Evolutionary conservation across 2,888 invertebrate genomes (phyloP), one percentile per base, ranked within the genome.

Genomic region (Lasioglossum zephyrum): DNA sequence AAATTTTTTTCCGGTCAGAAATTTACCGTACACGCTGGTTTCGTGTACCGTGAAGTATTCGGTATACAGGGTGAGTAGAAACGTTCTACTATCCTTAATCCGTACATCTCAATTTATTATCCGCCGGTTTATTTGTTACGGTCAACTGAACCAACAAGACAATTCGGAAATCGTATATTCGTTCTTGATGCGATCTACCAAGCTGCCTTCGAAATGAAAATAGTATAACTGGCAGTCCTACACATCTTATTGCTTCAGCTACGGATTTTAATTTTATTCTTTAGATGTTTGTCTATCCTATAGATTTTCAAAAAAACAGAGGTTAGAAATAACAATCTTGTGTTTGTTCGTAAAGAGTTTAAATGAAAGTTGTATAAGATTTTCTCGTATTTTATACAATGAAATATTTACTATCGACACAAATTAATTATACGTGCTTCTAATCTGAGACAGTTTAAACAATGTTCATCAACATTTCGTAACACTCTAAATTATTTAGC

Each of bases 41-140:
- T 86, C 79, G 75, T 74, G 72, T 87, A 86, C 73, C 86, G 86
- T 86, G 82, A 86, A 86, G 53, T 70, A 77, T 76, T 84, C 69
- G 63, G 26, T 36, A n/a, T 31, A 22, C 18, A 76, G 31, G 41
- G 77, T 66, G 66, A 36, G 36, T 66, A 66, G 66, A 66, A 66
- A 66, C 18, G 66, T 66, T 66, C 66, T 66, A 66, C 66, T 66
- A 66, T 66, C 66, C 66, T 66, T 66, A 66, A 66, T 66, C 36
- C 18, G 66, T 36, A 26, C 26, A 66, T 66, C 66, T 66, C 8
- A 6, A 36, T 66, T 18, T 36, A 66, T 66, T 66, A 36, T 36
- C 3, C 6, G 18, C 36, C 13, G 66, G 18, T 66, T 36, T 66
- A 31, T 66, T 66, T 36, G 36, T 31, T 36, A 18, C 8, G 66